Evolutionary conservation across 2,797 vertebrate genomes (phyloP).

Genomic region (Falco rusticolus): DNA sequence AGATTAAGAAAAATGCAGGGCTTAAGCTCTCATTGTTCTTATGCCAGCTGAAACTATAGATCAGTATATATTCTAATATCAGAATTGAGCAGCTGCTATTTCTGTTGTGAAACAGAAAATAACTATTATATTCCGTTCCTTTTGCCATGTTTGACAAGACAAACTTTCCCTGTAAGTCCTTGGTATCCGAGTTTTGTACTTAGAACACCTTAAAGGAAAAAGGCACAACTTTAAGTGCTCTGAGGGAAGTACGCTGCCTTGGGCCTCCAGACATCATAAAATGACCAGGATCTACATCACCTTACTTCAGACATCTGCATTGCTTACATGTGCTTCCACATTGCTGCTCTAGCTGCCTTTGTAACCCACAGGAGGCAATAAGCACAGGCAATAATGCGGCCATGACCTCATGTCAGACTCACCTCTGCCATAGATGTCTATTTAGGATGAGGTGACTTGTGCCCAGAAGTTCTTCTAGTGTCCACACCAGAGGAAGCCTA

Average conservation of each 20-base stretch:
- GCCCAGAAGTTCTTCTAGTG: background rate
- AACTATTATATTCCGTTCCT: background rate
- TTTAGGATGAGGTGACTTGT: background rate
- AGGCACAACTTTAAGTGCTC: background rate
- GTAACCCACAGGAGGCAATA: background rate
- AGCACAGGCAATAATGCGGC: background rate
- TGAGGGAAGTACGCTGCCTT: background rate
- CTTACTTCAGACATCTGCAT: background rate
- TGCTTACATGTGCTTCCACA: background rate
- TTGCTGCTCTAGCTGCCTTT: background rate
- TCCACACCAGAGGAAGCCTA: background rate
- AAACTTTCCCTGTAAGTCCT: background rate
- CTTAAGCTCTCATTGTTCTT: constrained; percentile 63
- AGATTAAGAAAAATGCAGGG: constrained; percentile 54
- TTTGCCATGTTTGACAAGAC: background rate
- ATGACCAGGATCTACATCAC: background rate
- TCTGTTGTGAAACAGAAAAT: constrained; percentile 27
- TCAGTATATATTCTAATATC: constrained; percentile 62
- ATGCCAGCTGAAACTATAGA: constrained; percentile 62
- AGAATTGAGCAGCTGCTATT: constrained; percentile 61
- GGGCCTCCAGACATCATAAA: background rate
- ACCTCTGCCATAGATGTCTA: background rate
- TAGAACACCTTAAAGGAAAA: background rate
- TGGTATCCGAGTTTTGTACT: background rate
- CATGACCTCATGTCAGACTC: background rate